Evolutionary conservation across 2,888 invertebrate species (phyloP).

Genomic region (Melanophora roralis): DNA sequence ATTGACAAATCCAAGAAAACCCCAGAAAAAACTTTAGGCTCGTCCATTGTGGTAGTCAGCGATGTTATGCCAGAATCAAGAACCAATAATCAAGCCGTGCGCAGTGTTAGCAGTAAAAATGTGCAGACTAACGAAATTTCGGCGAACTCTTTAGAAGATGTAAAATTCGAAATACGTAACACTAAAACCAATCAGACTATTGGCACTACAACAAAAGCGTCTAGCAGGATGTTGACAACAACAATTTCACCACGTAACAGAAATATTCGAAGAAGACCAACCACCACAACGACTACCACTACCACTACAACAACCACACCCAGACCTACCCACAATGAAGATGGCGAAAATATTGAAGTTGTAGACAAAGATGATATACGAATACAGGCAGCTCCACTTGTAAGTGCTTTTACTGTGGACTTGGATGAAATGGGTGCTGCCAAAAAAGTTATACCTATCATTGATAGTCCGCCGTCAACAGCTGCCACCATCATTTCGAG

Average conservation of each 20-base stretch:
- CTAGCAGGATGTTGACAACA: constrained; percentile 76
- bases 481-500: not conserved
- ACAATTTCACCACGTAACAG: constrained; percentile 76
- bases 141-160: constrained; percentile 69
- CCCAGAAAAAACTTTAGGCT: constrained; percentile 56
- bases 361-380: constrained; percentile 85
- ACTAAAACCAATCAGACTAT: constrained; percentile 70
- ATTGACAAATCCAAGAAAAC: constrained; percentile 72
- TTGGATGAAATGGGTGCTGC: constrained; percentile 88
- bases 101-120: constrained; percentile 71
- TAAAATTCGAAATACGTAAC: constrained; percentile 74
- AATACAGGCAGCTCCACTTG: constrained; percentile 88
- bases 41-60: constrained; percentile 55
- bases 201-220: constrained; percentile 60
- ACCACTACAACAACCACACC: constrained; percentile 81
- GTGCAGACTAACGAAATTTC: constrained; percentile 74
- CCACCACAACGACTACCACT: constrained; percentile 77
- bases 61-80: constrained; percentile 9
- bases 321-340: constrained; percentile 83
- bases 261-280: constrained; percentile 79
- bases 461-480: constrained; percentile 73
- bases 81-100: constrained; percentile 74
- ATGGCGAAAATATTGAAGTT: constrained; percentile 83
- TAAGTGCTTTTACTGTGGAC: constrained; percentile 91
- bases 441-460: constrained; percentile 86